Conservation (phyloP, 2,113 vertebrate species). For the Megaceryle torquata region DNA sequence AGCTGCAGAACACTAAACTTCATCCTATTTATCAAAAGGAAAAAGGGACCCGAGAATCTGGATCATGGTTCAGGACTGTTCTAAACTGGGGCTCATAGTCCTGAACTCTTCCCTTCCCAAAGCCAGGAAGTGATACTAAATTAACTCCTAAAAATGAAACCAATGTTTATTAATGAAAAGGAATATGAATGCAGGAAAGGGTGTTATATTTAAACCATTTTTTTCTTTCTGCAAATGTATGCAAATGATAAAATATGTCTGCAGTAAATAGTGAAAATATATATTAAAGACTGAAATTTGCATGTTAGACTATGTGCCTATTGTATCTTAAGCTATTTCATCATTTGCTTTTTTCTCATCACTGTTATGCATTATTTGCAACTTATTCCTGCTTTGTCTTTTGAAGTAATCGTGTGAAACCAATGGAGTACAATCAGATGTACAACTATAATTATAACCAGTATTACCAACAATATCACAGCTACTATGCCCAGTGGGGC, state of each 20-base stretch:
- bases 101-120: not conserved
- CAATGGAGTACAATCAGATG: constrained; percentile 79
- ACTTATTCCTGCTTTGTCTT: not conserved
- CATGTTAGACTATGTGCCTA: not conserved
- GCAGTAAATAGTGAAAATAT: not conserved
- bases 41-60: not conserved
- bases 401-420: constrained; percentile 76
- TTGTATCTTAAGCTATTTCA: not conserved
- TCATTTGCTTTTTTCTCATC: not conserved
- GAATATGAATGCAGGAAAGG: not conserved
- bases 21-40: not conserved
- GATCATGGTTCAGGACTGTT: not conserved
- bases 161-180: not conserved
- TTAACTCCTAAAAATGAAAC: not conserved
- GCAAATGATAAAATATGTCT: not conserved
- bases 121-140: not conserved
- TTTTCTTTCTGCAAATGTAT: not conserved
- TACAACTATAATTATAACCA: constrained; percentile 82
- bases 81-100: not conserved
- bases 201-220: not conserved
- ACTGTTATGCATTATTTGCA: not conserved
- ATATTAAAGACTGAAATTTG: not conserved
- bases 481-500: constrained; percentile 87
- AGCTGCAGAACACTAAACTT: not conserved
- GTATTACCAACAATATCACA: constrained; percentile 87